These are phyloP conservation scores for Phrynocephalus versicolor DNA, from an alignment of 2,113 vertebrate genomes.

Conservation along the genomic window DNA sequence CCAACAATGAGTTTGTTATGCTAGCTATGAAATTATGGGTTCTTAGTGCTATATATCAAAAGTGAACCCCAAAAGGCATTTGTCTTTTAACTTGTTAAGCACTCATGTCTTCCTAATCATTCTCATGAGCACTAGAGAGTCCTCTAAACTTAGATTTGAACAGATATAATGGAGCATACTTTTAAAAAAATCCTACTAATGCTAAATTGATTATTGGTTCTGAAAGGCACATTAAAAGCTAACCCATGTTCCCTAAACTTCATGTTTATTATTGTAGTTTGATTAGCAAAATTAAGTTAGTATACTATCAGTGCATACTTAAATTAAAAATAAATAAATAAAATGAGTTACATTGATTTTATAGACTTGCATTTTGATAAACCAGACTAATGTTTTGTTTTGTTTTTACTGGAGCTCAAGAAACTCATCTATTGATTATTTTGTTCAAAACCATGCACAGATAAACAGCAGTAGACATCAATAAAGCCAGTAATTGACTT, in stretches of 20 bases:
- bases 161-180: background rate
- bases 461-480: background rate
- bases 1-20: background rate
- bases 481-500: background rate
- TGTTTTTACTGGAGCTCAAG: background rate
- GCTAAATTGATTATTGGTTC: background rate
- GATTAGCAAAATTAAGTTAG: background rate
- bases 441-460: fast-evolving
- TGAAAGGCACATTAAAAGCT: fast-evolving
- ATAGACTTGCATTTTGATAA: fast-evolving
- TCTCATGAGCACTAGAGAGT: too few relatives aligned
- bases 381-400: background rate
- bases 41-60: background rate
- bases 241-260: background rate
- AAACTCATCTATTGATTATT: background rate
- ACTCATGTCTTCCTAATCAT: background rate
- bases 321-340: background rate
- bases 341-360: background rate
- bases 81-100: background rate
- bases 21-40: background rate
- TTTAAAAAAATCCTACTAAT: background rate
- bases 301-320: fast-evolving
- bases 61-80: background rate
- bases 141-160: background rate
- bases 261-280: background rate